Percentiles rank a stretch among this genome's conserved stretches.
Evolutionary conservation across 2,113 vertebrate genomes (phyloP).

Genomic region (Tauraco erythrolophus): DNA sequence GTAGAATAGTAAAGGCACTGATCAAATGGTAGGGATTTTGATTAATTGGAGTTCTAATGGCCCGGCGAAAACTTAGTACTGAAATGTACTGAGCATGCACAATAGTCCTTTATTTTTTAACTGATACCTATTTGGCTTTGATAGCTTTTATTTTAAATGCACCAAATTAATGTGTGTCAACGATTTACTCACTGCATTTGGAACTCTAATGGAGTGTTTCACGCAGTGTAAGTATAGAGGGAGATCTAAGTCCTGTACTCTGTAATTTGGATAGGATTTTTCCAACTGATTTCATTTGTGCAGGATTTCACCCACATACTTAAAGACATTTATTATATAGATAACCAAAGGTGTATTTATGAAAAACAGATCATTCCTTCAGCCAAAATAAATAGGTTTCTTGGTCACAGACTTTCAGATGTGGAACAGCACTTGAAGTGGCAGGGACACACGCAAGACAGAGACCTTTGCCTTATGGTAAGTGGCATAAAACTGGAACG

Average conservation of each 20-base stretch:
- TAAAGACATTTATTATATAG: background rate
- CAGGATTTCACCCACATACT: background rate
- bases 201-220: background rate
- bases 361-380: background rate
- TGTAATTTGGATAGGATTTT: background rate
- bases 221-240: background rate
- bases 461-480: background rate
- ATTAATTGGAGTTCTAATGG: background rate
- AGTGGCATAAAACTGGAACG: rapidly evolving
- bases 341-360: background rate
- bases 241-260: background rate
- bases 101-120: background rate
- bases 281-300: background rate
- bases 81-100: background rate
- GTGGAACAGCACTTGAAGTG: background rate
- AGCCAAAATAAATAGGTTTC: background rate
- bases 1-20: background rate
- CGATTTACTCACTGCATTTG: background rate
- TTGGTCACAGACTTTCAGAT: background rate
- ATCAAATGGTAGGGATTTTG: background rate
- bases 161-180: background rate
- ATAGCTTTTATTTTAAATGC: background rate
- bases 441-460: background rate
- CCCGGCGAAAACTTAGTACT: background rate
- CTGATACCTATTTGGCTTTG: background rate